Evolutionary conservation across 2,797 vertebrate genomes (phyloP).

Genomic region (Carapus acus): DNA sequence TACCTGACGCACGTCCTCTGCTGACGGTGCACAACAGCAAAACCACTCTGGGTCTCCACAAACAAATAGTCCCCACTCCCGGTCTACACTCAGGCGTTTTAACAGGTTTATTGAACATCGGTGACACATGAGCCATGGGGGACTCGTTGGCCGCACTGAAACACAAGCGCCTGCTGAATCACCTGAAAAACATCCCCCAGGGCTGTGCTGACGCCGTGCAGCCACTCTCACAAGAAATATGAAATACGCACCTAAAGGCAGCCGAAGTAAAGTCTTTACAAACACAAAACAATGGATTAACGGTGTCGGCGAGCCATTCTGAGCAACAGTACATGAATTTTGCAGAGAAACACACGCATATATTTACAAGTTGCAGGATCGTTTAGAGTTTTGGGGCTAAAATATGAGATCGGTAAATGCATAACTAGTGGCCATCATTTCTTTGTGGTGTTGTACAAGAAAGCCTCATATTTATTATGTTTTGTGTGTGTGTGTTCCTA

Average conservation of each 20-base stretch:
- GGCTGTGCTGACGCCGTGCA: not conserved
- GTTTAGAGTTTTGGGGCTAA: too few relatives aligned
- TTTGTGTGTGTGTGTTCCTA: too few relatives aligned
- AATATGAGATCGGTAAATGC: too few relatives aligned
- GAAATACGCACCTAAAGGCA: too few relatives aligned
- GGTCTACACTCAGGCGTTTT: constrained; percentile 18
- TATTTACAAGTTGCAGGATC: too few relatives aligned
- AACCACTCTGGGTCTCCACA: not conserved
- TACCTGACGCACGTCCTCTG: constrained; percentile 30
- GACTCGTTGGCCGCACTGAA: constrained; percentile 10
- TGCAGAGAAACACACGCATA: too few relatives aligned
- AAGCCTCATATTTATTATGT: too few relatives aligned
- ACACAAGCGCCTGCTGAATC: constrained; percentile 6
- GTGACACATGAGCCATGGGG: constrained; percentile 8
- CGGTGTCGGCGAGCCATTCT: too few relatives aligned
- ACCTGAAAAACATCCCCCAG: constrained; percentile 5
- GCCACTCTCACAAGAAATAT: constrained; percentile 17
- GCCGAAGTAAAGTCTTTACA: too few relatives aligned
- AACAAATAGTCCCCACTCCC: not conserved
- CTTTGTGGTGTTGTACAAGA: too few relatives aligned
- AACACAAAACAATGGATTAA: not conserved
- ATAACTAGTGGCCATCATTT: too few relatives aligned
- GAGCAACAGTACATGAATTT: too few relatives aligned
- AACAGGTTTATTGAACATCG: constrained; percentile 54
- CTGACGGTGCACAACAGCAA: constrained; percentile 36